Conservation (phyloP, 2,797 vertebrate genomes). For the Sebastes jordani region DNA sequence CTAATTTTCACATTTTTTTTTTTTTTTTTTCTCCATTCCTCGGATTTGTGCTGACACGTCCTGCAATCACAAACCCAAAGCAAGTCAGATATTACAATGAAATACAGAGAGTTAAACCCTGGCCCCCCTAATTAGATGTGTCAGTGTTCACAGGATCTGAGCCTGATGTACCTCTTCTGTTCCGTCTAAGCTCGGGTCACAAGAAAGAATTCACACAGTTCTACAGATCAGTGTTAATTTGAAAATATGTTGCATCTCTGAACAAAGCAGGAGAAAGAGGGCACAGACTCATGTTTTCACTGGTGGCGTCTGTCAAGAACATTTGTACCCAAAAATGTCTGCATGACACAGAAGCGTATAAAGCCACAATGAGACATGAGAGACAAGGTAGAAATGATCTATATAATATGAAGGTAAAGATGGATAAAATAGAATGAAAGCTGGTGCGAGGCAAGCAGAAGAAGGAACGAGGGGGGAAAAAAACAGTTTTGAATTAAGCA, state of each 20-base stretch:
- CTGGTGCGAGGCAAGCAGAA: constrained; percentile 52
- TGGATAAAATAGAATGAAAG: constrained; percentile 71
- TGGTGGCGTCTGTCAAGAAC: constrained; percentile 49
- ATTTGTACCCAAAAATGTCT: constrained; percentile 60
- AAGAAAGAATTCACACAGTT: constrained; percentile 37
- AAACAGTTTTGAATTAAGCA: constrained; percentile 80
- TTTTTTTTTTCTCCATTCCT: background rate
- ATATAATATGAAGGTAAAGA: constrained; percentile 73
- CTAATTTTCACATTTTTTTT: constrained; percentile 4
- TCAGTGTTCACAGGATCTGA: constrained; percentile 25
- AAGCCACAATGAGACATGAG: constrained; percentile 54
- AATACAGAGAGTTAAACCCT: constrained; percentile 4
- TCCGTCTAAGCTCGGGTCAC: constrained; percentile 36
- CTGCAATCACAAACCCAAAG: constrained; percentile 19
- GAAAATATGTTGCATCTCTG: constrained; percentile 44
- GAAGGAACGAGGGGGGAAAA: constrained; percentile 22
- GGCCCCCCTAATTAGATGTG: constrained; percentile 38
- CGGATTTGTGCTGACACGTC: constrained; percentile 28
- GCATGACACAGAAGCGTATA: constrained; percentile 60
- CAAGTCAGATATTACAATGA: constrained; percentile 28
- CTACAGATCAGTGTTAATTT: constrained; percentile 47
- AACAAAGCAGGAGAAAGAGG: constrained; percentile 54
- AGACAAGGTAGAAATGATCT: constrained; percentile 68
- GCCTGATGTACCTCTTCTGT: constrained; percentile 27
- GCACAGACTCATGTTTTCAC: constrained; percentile 26